Percentiles rank a stretch among this genome's conserved stretches.
Evolutionary conservation across 1,140 invertebrate genomes (phyloP).

Genomic region (Babylonia areolata): DNA sequence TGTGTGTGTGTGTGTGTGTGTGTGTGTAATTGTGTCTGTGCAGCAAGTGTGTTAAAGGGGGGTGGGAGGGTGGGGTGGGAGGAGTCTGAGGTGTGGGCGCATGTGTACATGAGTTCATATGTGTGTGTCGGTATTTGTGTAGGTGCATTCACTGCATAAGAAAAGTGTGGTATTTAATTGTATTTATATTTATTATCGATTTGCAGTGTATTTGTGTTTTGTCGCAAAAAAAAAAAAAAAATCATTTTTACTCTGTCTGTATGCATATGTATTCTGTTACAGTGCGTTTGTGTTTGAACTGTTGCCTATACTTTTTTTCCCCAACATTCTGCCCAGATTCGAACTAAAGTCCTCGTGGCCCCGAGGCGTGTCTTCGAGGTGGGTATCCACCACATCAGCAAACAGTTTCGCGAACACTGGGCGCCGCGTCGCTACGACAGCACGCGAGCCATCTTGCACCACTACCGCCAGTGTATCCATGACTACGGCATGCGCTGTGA

Average conservation of each 20-base stretch:
- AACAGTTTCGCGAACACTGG: conserved; percentile 59
- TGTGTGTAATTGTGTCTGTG: too few species aligned
- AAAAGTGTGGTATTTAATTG: too few species aligned
- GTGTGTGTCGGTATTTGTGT: too few species aligned
- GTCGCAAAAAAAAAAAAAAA: too few species aligned
- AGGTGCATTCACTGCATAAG: too few species aligned
- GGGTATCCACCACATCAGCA: conserved; percentile 74
- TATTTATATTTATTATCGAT: too few species aligned
- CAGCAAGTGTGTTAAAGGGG: too few species aligned
- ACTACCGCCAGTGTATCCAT: conserved; percentile 82
- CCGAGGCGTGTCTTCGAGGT: conserved; percentile 71
- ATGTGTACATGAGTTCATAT: too few species aligned
- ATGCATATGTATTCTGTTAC: background rate
- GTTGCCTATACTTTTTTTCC: background rate
- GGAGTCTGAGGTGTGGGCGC: too few species aligned
- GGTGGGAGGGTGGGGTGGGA: too few species aligned
- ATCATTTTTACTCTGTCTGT: background rate
- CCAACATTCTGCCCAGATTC: conserved; percentile 51
- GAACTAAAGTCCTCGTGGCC: conserved; percentile 71
- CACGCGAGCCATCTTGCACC: conserved; percentile 90
- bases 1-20: too few species aligned
- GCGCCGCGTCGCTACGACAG: conserved; percentile 69
- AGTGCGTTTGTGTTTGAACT: background rate
- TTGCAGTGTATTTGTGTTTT: too few species aligned
- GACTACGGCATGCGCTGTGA: conserved; percentile 70